phyloP scores from a whole-genome alignment of 2,888 invertebrate species.

The Dryomyza anilis region DNA sequence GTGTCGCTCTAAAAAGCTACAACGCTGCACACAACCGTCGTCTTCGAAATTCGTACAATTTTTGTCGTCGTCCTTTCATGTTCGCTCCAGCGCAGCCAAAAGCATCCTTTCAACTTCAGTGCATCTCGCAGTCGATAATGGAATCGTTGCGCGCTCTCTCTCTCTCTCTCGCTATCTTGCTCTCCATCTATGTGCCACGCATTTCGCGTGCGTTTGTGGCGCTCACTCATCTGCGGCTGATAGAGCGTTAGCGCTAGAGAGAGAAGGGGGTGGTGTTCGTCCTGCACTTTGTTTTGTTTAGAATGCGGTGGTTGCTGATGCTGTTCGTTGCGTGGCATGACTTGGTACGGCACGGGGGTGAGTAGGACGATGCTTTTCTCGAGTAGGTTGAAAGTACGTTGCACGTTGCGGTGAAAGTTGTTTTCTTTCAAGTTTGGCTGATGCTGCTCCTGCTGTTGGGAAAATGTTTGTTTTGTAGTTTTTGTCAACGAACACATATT shows the following conservation, averaged over 20 bases:
- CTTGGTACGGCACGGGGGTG: background rate
- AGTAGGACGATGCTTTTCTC: background rate
- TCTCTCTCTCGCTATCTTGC: conserved; percentile 24
- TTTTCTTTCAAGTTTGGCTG: conserved; percentile 20
- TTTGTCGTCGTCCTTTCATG: conserved; percentile 39
- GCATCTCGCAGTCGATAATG: no score
- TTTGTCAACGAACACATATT: no score
- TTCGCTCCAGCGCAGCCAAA: conserved; percentile 35
- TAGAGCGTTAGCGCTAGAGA: no score
- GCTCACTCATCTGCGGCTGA: no score
- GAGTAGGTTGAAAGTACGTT: conserved; percentile 11
- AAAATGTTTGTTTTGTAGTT: conserved; percentile 13
- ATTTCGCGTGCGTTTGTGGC: no score
- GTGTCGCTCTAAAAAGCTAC: conserved; percentile 44
- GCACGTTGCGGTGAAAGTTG: conserved; percentile 24
- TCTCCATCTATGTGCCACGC: no score
- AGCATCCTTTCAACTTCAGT: background rate
- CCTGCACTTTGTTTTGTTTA: no score
- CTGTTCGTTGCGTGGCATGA: background rate
- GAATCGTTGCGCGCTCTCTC: background rate
- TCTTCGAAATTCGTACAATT: conserved; percentile 60
- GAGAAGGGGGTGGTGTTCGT: no score
- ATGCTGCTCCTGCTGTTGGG: background rate
- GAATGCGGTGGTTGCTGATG: conserved; percentile 35
- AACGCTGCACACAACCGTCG: conserved; percentile 58